These are phyloP conservation scores for Fukomys damarensis DNA, from an alignment of 2,113 vertebrate genomes.

Conservation along the genomic window DNA sequence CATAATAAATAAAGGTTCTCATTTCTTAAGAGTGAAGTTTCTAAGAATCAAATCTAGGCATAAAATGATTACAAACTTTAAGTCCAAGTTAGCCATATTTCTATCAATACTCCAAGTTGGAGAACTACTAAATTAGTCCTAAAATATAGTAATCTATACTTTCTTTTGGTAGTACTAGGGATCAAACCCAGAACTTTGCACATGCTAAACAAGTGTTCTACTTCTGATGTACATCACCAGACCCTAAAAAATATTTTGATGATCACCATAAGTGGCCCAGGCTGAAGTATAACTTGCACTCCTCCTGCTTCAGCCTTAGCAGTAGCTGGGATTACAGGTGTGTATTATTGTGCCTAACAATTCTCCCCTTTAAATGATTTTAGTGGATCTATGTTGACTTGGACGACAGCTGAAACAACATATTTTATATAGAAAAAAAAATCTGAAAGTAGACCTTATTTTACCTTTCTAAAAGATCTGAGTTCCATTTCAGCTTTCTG, in stretches of 20 bases:
- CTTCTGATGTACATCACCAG: no score
- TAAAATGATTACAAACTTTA: not conserved
- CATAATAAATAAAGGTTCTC: not conserved
- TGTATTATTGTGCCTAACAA: not conserved
- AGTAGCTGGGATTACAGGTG: no score
- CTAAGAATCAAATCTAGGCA: not conserved
- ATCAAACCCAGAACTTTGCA: no score
- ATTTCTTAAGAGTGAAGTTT: not conserved
- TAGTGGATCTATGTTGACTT: not conserved
- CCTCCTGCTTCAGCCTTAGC: no score
- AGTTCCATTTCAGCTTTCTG: conserved; percentile 97
- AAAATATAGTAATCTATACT: not conserved
- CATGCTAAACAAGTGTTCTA: no score
- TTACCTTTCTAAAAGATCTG: conserved; percentile 97
- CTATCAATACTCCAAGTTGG: not conserved
- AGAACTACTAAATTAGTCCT: not conserved
- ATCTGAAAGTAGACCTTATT: not conserved
- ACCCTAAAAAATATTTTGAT: not conserved
- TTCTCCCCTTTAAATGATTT: not conserved
- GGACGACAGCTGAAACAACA: not conserved
- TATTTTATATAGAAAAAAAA: not conserved
- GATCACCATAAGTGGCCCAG: no score
- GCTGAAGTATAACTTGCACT: no score
- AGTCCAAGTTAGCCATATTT: not conserved
- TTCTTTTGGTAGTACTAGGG: not conserved